Conservation (phyloP, 1,140 invertebrate genomes). For the Drosophila repleta region DNA sequence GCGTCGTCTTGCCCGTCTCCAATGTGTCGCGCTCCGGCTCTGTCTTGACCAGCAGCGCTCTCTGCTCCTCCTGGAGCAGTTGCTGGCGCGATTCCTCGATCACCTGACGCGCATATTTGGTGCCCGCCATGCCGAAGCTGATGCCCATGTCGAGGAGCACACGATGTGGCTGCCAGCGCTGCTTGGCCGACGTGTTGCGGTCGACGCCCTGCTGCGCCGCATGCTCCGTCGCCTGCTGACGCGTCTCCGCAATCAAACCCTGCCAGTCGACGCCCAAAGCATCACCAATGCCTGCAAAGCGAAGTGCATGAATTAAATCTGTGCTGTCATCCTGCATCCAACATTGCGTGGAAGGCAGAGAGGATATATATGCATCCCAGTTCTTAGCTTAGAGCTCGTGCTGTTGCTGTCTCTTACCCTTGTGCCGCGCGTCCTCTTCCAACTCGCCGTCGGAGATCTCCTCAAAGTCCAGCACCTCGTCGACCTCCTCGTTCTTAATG, state of each 20-base stretch:
- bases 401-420: slow-evolving; percentile 52
- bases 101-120: slow-evolving; percentile 87
- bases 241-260: slow-evolving; percentile 91
- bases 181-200: slow-evolving; percentile 86
- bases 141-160: slow-evolving; percentile 90
- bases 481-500: slow-evolving; percentile 84
- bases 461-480: slow-evolving; percentile 91
- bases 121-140: slow-evolving; percentile 88
- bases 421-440: slow-evolving; percentile 88
- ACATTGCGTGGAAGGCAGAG: neutral
- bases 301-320: neutral
- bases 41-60: slow-evolving; percentile 34
- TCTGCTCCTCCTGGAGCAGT: slow-evolving; percentile 57
- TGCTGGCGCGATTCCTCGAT: slow-evolving; percentile 70
- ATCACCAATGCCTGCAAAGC: slow-evolving; percentile 89
- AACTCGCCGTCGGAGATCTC: slow-evolving; percentile 95
- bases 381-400: slow-evolving; percentile 1
- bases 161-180: slow-evolving; percentile 90
- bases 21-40: slow-evolving; percentile 38
- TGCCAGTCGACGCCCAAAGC: slow-evolving; percentile 96
- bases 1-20: slow-evolving; percentile 10
- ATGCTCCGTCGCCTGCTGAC: slow-evolving; percentile 85
- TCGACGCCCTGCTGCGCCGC: slow-evolving; percentile 76
- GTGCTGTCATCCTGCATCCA: slow-evolving; percentile 4
- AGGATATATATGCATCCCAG: neutral